Evolutionary conservation across 2,888 invertebrate species (phyloP), one percentile per base, ranked within the genome.

Genomic region (Plemyria rubiginata): DNA sequence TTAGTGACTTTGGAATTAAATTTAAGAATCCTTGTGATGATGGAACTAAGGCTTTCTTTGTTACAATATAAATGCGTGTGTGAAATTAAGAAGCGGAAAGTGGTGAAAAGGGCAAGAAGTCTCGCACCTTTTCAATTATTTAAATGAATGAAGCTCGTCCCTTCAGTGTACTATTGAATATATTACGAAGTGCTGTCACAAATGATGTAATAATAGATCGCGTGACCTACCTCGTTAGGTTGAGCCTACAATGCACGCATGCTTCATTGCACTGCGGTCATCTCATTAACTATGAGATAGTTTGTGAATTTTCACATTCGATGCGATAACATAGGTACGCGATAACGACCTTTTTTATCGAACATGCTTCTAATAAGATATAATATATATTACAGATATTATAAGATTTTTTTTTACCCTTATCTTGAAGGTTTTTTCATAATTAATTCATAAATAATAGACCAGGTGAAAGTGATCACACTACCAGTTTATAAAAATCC

Each of bases 171-270:
- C 70, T 41, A 56, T 22, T 64, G 53, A 74, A 77, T 75, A 75
- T 73, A 72, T 72, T 61, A 73, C 62, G 67, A 64, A 62, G 62
- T 62, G 61, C 62, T 61, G 61, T 68, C 67, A 73, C 74, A 74
- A 76, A 78, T 70, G 75, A 72, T 70, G 66, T 74, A 74, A 73
- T 78, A 78, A 78, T 77, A 73, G 65, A 63, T 71, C 70, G 69
- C 69, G 69, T 69, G 69, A 53, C 66, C 50, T 28, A 22, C 36
- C 59, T 57, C 49, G 54, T 64, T 56, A 60, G 32, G 52, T 43
- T 40, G 13, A 22, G 29, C n/a, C 55, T 49, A 55, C 40, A 48
- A 51, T 38, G 28, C 45, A 43, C 16, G 50, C 55, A 36, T 7
- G 8, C 2, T 60, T 46, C 53, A 54, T 28, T 41, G 13, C 16